These are phyloP conservation scores for Drosophila antonietae DNA, from an alignment of 2,888 invertebrate species.

Conservation along the genomic window DNA sequence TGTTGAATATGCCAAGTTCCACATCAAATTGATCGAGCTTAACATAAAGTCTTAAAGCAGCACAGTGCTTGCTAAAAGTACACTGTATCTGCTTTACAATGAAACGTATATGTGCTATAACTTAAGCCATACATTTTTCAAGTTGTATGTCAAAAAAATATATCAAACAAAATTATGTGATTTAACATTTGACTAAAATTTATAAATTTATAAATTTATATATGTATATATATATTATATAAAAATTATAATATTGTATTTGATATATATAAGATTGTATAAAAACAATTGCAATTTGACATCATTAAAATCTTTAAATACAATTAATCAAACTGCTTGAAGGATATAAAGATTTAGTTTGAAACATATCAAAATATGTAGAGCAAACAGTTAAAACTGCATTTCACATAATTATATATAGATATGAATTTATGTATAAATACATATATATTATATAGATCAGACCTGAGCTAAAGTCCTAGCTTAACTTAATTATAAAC, in stretches of 20 bases:
- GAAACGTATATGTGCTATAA: slow-evolving; percentile 2
- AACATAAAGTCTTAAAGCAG: not conserved
- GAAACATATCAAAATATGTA: not conserved
- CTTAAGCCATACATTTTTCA: not conserved
- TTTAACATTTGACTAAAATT: not conserved
- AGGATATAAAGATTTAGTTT: not conserved
- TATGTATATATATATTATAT: not conserved
- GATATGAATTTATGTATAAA: not conserved
- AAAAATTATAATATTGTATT: not conserved
- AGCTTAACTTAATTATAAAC: not conserved
- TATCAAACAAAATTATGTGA: not conserved
- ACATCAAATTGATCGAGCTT: not conserved
- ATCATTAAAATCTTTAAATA: not conserved
- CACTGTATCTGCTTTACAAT: not conserved
- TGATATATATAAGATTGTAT: not conserved
- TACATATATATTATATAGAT: not conserved
- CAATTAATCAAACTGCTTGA: not conserved
- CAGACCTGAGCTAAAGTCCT: not conserved
- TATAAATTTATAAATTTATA: not conserved
- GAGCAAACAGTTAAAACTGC: not conserved
- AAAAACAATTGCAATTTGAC: not conserved
- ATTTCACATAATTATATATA: not conserved
- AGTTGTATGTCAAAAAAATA: not conserved
- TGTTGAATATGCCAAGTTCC: not conserved
- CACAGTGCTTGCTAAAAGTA: not conserved